Percentiles rank a stretch among this genome's conserved stretches.
phyloP scores from a whole-genome alignment of 2,797 vertebrate species.

The Myotis planiceps region DNA sequence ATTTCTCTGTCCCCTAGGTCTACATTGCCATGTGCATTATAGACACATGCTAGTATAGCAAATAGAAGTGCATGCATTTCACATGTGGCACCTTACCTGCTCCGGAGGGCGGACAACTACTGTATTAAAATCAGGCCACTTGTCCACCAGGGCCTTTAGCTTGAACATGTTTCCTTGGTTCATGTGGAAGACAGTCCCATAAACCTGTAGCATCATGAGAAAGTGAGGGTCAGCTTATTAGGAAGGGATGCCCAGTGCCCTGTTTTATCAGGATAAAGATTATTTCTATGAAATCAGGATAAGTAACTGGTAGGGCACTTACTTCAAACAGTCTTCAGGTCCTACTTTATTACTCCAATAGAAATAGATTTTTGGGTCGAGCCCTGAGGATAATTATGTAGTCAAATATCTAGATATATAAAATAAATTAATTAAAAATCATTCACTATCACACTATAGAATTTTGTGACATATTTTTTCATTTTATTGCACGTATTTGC shows the following conservation, averaged over 20 bases:
- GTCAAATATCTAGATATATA: not conserved
- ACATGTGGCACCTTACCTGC: conserved; percentile 32
- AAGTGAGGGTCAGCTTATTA: not conserved
- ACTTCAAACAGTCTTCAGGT: not conserved
- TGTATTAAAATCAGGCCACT: conserved; percentile 75
- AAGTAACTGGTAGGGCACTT: not conserved
- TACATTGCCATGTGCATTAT: not conserved
- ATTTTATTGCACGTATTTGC: not conserved
- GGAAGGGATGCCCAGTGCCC: not conserved
- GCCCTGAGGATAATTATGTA: not conserved
- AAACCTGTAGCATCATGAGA: conserved; percentile 42
- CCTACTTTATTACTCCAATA: not conserved
- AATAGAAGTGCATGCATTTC: not conserved
- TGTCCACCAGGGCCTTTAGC: conserved; percentile 69
- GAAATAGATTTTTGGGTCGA: not conserved
- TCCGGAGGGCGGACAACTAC: conserved; percentile 66
- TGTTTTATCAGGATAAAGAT: not conserved
- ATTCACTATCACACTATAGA: not conserved
- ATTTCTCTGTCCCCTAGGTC: not conserved
- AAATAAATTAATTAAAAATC: not conserved
- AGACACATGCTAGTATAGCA: not conserved
- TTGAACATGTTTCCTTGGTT: conserved; percentile 72
- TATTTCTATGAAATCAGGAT: not conserved
- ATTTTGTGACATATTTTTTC: not conserved
- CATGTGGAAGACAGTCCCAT: conserved; percentile 63